Evolutionary conservation across 2,888 invertebrate genomes (phyloP).

Genomic region (Calliscelio sp.): DNA sequence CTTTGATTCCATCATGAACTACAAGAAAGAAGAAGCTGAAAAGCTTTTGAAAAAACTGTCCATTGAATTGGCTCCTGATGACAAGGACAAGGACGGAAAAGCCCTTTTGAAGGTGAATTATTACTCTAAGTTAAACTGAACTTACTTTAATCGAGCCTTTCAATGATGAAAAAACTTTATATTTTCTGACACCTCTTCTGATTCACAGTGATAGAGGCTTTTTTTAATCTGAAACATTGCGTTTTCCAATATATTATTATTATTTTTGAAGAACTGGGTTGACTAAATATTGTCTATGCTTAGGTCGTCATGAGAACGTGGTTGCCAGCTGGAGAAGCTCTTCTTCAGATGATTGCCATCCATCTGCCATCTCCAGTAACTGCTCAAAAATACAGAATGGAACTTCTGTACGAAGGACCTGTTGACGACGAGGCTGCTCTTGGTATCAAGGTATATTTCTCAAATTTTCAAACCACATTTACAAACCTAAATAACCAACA

Average conservation of each 20-base stretch:
- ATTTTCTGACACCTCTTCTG: conserved; percentile 85
- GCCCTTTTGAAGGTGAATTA: conserved; percentile 93
- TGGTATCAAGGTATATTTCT: conserved; percentile 90
- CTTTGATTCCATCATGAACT: conserved; percentile 95
- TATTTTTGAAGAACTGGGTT: neutral
- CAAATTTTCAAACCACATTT: neutral
- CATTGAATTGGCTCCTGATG: conserved; percentile 96
- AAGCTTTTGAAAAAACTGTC: conserved; percentile 95
- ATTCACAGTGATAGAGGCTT: conserved; percentile 80
- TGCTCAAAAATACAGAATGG: conserved; percentile 99
- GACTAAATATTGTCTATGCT: neutral
- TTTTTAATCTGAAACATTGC: conserved; percentile 76
- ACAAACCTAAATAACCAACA: too few species aligned
- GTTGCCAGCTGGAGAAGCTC: conserved; percentile 99
- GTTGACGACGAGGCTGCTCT: conserved; percentile 97
- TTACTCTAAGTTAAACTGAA: neutral
- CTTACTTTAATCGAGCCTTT: too few species aligned
- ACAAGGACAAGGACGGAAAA: conserved; percentile 98
- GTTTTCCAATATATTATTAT: neutral
- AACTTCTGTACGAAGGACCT: conserved; percentile 99
- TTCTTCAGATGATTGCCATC: conserved; percentile 99
- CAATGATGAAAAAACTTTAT: conserved; percentile 72
- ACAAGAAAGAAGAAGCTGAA: conserved; percentile 97
- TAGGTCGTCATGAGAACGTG: conserved; percentile 99
- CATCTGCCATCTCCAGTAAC: conserved; percentile 99